These are phyloP conservation scores for Gobio occitaniae DNA, from an alignment of 2,797 vertebrate species.

Conservation along the genomic window DNA sequence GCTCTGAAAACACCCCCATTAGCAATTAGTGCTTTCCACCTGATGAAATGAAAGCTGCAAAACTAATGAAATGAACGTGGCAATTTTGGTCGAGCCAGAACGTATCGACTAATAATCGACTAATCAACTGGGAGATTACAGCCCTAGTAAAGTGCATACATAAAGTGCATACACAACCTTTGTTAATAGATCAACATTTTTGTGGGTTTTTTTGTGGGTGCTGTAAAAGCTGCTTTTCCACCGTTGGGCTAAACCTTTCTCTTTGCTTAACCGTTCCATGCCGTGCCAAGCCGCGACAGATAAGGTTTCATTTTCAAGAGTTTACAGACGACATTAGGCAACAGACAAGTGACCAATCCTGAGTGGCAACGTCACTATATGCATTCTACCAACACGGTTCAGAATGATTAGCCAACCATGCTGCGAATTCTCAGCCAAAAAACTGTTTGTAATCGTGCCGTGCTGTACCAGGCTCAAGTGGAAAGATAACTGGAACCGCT, in stretches of 20 bases:
- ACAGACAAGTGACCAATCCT: neutral
- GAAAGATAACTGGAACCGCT: neutral
- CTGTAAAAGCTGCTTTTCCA: neutral
- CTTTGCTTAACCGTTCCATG: neutral
- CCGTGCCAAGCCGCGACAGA: neutral
- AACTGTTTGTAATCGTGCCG: neutral
- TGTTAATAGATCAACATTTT: too few relatives aligned
- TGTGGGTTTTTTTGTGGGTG: neutral
- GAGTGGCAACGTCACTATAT: neutral
- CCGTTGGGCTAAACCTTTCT: neutral
- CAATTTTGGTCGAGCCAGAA: too few relatives aligned
- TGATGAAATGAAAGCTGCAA: too few relatives aligned
- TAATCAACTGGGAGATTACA: too few relatives aligned
- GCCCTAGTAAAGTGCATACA: too few relatives aligned
- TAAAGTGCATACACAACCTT: too few relatives aligned
- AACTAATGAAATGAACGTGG: too few relatives aligned
- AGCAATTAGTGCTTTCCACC: too few relatives aligned
- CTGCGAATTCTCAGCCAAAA: neutral
- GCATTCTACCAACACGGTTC: neutral
- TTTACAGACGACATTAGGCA: neutral
- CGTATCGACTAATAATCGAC: too few relatives aligned
- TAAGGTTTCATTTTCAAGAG: neutral
- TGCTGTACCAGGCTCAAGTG: neutral
- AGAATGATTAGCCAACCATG: neutral
- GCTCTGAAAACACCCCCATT: too few relatives aligned